These are phyloP conservation scores for Opisthocomus hoazin DNA, from an alignment of 2,113 vertebrate genomes.

Conservation along the genomic window DNA sequence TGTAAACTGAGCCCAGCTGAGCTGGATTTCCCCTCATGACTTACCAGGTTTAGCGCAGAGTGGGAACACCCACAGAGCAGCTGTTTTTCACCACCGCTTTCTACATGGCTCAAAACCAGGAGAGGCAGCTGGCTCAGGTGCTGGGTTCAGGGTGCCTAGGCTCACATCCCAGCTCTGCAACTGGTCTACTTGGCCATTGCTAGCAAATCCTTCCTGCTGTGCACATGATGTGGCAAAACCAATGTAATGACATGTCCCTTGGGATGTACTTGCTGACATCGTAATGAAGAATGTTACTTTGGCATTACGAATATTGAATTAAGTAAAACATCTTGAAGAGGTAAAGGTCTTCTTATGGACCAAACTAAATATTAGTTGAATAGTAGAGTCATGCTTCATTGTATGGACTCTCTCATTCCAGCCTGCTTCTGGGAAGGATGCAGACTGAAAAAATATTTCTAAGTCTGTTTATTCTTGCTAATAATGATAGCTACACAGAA, in stretches of 20 bases:
- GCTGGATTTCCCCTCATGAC: background rate
- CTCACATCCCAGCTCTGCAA: background rate
- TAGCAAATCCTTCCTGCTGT: background rate
- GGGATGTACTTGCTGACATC: background rate
- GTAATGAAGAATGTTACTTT: background rate
- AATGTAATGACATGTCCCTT: background rate
- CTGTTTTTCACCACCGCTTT: background rate
- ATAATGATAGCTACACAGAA: background rate
- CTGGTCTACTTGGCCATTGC: background rate
- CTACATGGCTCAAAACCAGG: background rate
- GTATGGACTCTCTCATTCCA: background rate
- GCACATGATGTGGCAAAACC: background rate
- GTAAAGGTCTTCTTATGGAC: background rate
- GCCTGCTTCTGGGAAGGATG: background rate
- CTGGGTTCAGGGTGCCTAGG: background rate
- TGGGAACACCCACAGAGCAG: background rate
- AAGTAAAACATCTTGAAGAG: background rate
- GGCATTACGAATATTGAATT: background rate
- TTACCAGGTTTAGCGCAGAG: background rate
- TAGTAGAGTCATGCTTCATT: background rate
- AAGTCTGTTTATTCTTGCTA: background rate
- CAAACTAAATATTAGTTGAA: background rate
- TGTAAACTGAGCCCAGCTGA: background rate
- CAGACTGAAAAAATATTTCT: background rate
- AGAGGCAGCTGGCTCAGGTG: background rate